Conservation (phyloP, 2,113 vertebrate species). For the Balaenoptera acutorostrata region DNA sequence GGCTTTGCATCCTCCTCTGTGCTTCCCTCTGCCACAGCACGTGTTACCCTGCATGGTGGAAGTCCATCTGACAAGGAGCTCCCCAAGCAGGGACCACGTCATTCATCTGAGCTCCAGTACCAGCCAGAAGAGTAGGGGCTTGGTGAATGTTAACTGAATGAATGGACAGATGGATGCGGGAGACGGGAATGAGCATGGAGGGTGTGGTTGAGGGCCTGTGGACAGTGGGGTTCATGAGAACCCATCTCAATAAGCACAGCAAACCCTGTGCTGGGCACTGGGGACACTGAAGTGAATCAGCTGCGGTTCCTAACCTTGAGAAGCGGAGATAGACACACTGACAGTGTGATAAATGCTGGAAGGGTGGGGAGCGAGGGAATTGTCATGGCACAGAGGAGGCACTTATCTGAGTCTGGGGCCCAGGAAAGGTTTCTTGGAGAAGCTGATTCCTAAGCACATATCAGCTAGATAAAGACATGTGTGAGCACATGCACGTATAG, state of each 20-base stretch:
- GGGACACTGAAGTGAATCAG: background rate
- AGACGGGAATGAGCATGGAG: background rate
- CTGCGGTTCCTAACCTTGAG: background rate
- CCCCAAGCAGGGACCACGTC: background rate
- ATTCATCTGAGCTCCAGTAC: background rate
- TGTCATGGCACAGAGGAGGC: background rate
- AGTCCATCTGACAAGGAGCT: background rate
- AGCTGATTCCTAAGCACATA: background rate
- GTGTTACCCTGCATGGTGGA: background rate
- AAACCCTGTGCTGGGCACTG: background rate
- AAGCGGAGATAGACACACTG: background rate
- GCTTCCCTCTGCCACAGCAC: background rate
- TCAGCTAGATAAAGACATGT: background rate
- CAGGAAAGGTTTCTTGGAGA: background rate
- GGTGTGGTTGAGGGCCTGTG: background rate
- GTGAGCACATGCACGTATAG: background rate
- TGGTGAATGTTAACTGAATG: background rate
- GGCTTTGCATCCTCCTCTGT: background rate
- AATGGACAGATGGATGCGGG: background rate
- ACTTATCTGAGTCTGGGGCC: background rate
- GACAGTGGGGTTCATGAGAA: background rate
- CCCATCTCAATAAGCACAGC: background rate
- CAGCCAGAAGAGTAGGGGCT: background rate
- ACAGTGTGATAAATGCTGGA: background rate
- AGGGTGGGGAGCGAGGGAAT: background rate